A percentile compares a stretch with the other conserved stretches of the same genome.
Conservation (phyloP, 2,888 invertebrate genomes). For the Spatulosminthurus flaviceps region DNA sequence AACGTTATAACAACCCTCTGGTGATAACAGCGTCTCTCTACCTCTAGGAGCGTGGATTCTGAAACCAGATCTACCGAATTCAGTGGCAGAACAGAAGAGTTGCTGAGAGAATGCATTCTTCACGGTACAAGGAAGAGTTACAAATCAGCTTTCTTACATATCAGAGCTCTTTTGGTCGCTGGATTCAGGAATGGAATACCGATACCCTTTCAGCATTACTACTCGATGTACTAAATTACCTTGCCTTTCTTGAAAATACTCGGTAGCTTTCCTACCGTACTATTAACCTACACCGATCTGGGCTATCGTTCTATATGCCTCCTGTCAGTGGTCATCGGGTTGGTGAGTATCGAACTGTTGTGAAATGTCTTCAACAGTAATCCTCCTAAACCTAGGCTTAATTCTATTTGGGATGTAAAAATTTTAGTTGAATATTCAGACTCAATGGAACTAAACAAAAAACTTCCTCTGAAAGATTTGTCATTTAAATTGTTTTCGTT, state of each 20-base stretch:
- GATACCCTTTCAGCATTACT: background rate
- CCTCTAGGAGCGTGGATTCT: constrained; percentile 41
- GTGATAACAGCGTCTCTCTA: background rate
- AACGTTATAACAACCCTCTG: constrained; percentile 5
- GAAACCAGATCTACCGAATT: too few relatives aligned
- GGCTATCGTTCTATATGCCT: background rate
- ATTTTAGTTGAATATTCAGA: background rate
- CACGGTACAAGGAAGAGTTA: background rate
- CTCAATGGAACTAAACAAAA: background rate
- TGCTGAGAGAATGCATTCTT: too few relatives aligned
- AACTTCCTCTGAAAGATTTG: background rate
- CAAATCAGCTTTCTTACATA: background rate
- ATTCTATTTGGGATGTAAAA: background rate
- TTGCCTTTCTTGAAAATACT: background rate
- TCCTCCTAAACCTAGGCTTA: constrained; percentile 1
- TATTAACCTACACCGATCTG: constrained; percentile 13
- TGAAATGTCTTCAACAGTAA: background rate
- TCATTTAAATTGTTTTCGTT: background rate
- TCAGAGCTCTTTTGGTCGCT: background rate
- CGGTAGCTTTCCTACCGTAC: background rate
- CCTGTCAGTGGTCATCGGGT: too few relatives aligned
- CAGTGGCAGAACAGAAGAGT: too few relatives aligned
- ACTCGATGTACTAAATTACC: constrained; percentile 14
- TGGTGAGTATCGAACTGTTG: background rate
- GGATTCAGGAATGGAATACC: background rate